Evolutionary conservation across 2,113 vertebrate genomes (phyloP).

Genomic region (Aspiorhynchus laticeps): DNA sequence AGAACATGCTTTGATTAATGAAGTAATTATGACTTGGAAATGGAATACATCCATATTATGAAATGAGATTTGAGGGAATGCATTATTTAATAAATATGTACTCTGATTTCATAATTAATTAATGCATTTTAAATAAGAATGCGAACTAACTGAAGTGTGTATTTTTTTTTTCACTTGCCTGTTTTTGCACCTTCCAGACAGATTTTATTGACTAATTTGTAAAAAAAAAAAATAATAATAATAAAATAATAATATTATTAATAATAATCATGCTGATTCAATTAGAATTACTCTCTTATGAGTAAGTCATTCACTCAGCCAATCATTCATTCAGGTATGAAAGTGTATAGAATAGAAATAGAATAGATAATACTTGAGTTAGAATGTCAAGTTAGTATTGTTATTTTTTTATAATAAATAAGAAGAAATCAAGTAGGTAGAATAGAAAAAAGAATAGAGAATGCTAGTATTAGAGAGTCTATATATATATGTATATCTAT

Average conservation of each 20-base stretch:
- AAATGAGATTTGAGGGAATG: neutral
- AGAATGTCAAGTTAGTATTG: too few relatives aligned
- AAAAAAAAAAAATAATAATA: too few relatives aligned
- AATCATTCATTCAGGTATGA: too few relatives aligned
- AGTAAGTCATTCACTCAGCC: neutral
- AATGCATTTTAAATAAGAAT: neutral
- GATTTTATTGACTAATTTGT: neutral
- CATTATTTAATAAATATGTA: neutral
- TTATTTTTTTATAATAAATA: too few relatives aligned
- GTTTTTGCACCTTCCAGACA: neutral
- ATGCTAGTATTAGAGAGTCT: too few relatives aligned
- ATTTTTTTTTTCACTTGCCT: neutral
- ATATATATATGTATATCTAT: too few relatives aligned
- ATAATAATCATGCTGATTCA: neutral
- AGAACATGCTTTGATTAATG: slow-evolving; percentile 8
- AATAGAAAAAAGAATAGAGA: too few relatives aligned
- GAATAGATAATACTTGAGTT: too few relatives aligned
- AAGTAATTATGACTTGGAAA: slow-evolving; percentile 12
- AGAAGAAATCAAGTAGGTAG: too few relatives aligned
- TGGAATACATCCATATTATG: neutral
- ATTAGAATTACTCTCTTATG: neutral
- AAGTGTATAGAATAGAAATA: too few relatives aligned
- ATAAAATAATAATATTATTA: too few relatives aligned
- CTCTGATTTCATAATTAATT: neutral
- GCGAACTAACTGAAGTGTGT: neutral